A percentile compares a stretch with the other conserved stretches of the same genome.
Evolutionary conservation across 64 coral and sea anemone species (phyloP).

Genomic region (Cladopsammia gracilis): DNA sequence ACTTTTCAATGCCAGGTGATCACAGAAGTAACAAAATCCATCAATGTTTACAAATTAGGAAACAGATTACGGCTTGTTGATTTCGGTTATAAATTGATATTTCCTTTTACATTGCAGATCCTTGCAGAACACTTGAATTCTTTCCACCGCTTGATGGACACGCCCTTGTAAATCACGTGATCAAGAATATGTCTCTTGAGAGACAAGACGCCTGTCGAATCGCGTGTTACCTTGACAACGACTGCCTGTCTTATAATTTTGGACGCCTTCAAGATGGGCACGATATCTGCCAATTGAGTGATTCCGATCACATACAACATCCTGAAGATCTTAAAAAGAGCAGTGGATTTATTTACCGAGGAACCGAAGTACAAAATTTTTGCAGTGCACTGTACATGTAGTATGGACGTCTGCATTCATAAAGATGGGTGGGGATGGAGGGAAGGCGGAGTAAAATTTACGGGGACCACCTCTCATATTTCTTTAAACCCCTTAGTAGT

Average conservation of each 20-base stretch:
- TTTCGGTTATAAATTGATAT: too few relatives aligned
- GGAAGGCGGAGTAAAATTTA: not conserved
- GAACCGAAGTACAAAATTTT: not conserved
- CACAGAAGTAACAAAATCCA: too few relatives aligned
- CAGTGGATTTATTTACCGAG: not conserved
- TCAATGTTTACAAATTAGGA: too few relatives aligned
- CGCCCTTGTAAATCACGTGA: not conserved
- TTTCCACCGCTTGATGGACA: not conserved
- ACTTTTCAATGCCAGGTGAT: too few relatives aligned
- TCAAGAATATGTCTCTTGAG: not conserved
- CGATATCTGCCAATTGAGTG: not conserved
- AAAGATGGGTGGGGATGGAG: not conserved
- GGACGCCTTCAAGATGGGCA: not conserved
- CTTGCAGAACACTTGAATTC: not conserved
- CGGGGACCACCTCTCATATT: not conserved
- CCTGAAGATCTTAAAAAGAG: not conserved
- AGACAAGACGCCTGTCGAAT: not conserved
- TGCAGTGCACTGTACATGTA: too few relatives aligned
- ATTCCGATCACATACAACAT: not conserved
- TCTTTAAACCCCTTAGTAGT: not conserved
- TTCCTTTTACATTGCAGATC: too few relatives aligned
- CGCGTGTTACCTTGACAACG: not conserved
- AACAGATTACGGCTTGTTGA: too few relatives aligned
- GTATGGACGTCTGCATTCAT: too few relatives aligned
- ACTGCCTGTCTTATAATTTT: not conserved